Conservation (phyloP, 1,140 invertebrate genomes). For the Asobara japonica region DNA sequence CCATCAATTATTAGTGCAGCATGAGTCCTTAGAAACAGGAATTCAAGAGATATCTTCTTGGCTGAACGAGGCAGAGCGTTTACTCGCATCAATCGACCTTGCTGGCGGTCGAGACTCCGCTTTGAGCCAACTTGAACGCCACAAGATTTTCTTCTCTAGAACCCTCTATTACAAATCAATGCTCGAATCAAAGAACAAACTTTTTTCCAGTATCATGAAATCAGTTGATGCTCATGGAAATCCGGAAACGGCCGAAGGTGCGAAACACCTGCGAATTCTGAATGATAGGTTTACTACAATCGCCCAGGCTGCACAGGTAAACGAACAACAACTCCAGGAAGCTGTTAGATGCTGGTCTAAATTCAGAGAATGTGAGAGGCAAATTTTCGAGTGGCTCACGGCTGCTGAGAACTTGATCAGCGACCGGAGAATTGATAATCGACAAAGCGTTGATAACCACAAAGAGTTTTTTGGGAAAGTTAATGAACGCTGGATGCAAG, state of each 20-base stretch:
- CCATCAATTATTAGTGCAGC: conserved; percentile 87
- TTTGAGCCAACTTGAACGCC: conserved; percentile 79
- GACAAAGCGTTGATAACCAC: conserved; percentile 82
- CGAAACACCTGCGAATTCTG: conserved; percentile 77
- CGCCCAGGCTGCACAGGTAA: conserved; percentile 76
- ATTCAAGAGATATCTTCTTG: conserved; percentile 86
- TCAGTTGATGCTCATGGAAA: conserved; percentile 76
- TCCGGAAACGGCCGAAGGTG: conserved; percentile 77
- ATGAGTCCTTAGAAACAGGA: conserved; percentile 88
- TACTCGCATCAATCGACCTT: conserved; percentile 73
- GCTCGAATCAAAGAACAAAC: conserved; percentile 93
- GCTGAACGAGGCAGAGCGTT: conserved; percentile 83
- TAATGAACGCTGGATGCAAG: conserved; percentile 84
- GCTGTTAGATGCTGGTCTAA: conserved; percentile 86
- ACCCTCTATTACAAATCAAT: conserved; percentile 92
- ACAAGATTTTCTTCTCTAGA: conserved; percentile 89
- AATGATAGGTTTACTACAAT: conserved; percentile 86
- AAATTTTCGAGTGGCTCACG: conserved; percentile 86
- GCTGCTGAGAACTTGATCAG: conserved; percentile 83
- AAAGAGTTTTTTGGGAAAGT: conserved; percentile 87
- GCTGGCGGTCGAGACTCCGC: conserved; percentile 78
- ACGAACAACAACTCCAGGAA: conserved; percentile 83
- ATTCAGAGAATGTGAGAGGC: conserved; percentile 80
- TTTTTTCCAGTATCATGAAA: conserved; percentile 88
- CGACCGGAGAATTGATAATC: conserved; percentile 83